Base-by-base conservation (phyloP, 1,140 invertebrate genomes). In the Euwallacea similis region DNA sequence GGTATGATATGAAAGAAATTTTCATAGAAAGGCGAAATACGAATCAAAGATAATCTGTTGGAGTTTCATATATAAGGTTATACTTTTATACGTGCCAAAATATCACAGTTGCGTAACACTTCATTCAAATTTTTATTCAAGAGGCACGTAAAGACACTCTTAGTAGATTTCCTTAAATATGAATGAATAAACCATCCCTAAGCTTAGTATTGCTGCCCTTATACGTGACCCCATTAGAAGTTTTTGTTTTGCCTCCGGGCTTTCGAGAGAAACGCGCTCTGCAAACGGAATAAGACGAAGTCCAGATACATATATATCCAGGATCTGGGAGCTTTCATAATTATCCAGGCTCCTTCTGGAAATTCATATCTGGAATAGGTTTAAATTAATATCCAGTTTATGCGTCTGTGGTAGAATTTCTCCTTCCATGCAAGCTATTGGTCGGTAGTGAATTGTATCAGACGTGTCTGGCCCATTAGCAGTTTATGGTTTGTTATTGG, bases 251-350 rank as follows among this genome's bases (percentile, higher is more conserved):
- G 55, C 55, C 55, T 15, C 55, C 21, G 4, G 55, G 21, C 21
- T 33, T 33, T 4, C 7, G 55, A 58, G 55, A 10, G 55, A 58
- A 58, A 58, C 55, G 55, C 55, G 55, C 21, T 58, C 55, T 58
- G 55, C n/a, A 56, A 56, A 33, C 55, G 55, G 55, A 58, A 58
- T 58, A 58, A 15, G 55, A 58, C 16, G 21, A 58, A 58, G 15
- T 58, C 55, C 55, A 13, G 55, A 41, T 10, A 58, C 55, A 58
- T 58, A 58, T 15, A 58, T 58, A 58, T 58, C 55, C 55, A n/a
- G 6, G 55, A 58, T 58, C 55, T 58, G 55, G n/a, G 55, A 58
- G 55, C n/a, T 58, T 15, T 58, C 55, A 15, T 58, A 58, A 58
- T 58, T 58, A 58, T 58, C 13, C 55, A 58, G 55, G n/a, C 46